Conservation (phyloP, 2,113 vertebrate genomes). For the Mobula hypostoma region DNA sequence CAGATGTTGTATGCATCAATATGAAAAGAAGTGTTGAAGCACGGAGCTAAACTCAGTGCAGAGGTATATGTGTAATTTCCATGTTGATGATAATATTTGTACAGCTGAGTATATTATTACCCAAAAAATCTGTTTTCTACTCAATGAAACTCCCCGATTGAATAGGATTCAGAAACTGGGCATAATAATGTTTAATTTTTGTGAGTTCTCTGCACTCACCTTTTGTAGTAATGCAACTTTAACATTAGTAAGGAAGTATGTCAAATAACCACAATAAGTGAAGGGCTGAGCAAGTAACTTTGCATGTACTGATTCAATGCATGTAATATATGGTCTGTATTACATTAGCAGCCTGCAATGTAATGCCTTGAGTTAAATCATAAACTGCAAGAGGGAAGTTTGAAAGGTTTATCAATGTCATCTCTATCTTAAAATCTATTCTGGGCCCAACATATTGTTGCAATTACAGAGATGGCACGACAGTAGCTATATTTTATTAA, state of each 20-base stretch:
- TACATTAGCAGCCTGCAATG: not conserved
- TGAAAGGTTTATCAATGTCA: conserved; percentile 27
- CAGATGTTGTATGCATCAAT: conserved; percentile 63
- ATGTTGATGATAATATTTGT: not conserved
- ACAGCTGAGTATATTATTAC: not conserved
- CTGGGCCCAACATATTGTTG: no score
- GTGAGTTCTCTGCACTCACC: no score
- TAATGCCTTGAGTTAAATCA: conserved; percentile 7
- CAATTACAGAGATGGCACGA: no score
- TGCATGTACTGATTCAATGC: not conserved
- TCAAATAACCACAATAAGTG: not conserved
- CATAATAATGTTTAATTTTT: not conserved
- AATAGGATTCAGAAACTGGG: not conserved
- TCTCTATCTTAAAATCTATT: conserved; percentile 25
- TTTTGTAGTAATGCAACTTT: not conserved
- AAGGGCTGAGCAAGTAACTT: not conserved
- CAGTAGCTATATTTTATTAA: no score
- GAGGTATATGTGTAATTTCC: not conserved
- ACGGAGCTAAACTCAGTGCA: conserved; percentile 50
- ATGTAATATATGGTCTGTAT: not conserved
- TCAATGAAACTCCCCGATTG: not conserved
- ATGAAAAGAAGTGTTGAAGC: conserved; percentile 65
- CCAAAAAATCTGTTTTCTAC: conserved; percentile 14
- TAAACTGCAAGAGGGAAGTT: conserved; percentile 4
- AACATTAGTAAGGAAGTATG: not conserved